These are phyloP conservation scores for Bergia sp. DNA, from an alignment of 92 coral and sea anemone genomes.

Conservation along the genomic window DNA sequence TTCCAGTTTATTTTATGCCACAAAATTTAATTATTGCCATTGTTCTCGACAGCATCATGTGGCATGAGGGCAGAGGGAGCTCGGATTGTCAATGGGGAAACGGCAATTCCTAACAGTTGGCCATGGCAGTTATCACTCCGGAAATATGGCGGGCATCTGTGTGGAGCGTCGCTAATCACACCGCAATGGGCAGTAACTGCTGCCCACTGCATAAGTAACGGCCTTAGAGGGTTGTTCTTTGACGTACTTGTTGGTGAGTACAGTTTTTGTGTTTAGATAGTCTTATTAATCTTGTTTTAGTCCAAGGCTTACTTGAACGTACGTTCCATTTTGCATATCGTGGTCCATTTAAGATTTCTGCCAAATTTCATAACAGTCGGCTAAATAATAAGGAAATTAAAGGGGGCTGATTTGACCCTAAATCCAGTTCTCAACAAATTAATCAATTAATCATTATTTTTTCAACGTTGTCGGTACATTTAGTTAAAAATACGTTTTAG, in stretches of 20 bases:
- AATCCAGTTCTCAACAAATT: too few species aligned
- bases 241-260: conserved; percentile 59
- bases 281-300: neutral
- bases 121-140: conserved; percentile 73
- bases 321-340: too few species aligned
- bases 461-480: too few species aligned
- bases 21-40: too few species aligned
- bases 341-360: too few species aligned
- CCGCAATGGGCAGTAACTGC: conserved; percentile 76
- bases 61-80: conserved; percentile 53
- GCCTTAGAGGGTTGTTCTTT: conserved; percentile 27
- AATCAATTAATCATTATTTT: too few species aligned
- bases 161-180: conserved; percentile 77
- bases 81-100: conserved; percentile 60
- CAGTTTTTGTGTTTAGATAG: neutral
- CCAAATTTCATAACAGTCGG: too few species aligned
- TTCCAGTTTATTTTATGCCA: too few species aligned
- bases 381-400: too few species aligned
- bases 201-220: conserved; percentile 60
- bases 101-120: conserved; percentile 64
- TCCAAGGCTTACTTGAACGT: too few species aligned
- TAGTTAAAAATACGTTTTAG: too few species aligned
- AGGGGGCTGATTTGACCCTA: too few species aligned
- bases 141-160: conserved; percentile 60
- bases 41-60: conserved; percentile 49